These are phyloP conservation scores for Fulica atra DNA, from an alignment of 2,113 vertebrate species.

Conservation along the genomic window DNA sequence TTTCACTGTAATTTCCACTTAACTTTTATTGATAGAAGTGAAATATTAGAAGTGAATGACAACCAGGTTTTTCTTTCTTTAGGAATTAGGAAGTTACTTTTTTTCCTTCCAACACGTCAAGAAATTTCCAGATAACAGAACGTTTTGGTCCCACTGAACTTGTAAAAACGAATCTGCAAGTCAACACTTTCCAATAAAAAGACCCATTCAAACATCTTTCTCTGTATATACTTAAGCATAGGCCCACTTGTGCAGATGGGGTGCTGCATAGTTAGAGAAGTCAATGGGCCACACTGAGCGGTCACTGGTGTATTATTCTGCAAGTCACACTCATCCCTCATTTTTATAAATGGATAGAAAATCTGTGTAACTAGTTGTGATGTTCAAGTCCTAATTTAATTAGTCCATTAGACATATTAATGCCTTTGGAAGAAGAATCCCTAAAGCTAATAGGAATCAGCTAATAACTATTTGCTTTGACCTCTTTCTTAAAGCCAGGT, in stretches of 20 bases:
- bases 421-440: not conserved
- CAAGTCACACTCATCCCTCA: not conserved
- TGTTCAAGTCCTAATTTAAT: not conserved
- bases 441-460: not conserved
- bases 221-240: not conserved
- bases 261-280: not conserved
- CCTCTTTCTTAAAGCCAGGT: conserved; percentile 26
- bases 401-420: not conserved
- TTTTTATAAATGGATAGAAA: not conserved
- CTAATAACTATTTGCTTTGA: conserved; percentile 34
- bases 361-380: not conserved
- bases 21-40: too few relatives aligned
- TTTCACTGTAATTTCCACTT: not conserved
- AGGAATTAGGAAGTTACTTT: not conserved
- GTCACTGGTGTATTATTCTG: not conserved
- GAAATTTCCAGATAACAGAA: not conserved
- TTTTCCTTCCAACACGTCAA: not conserved
- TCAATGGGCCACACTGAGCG: not conserved
- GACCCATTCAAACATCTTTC: not conserved
- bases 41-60: not conserved
- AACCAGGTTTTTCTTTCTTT: not conserved
- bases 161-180: not conserved
- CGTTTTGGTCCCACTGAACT: not conserved
- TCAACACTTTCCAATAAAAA: not conserved
- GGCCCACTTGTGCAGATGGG: not conserved